Percentiles rank a stretch among this genome's conserved stretches.
Evolutionary conservation across 2,113 vertebrate species (phyloP).

Genomic region (Stictonetta naevosa): DNA sequence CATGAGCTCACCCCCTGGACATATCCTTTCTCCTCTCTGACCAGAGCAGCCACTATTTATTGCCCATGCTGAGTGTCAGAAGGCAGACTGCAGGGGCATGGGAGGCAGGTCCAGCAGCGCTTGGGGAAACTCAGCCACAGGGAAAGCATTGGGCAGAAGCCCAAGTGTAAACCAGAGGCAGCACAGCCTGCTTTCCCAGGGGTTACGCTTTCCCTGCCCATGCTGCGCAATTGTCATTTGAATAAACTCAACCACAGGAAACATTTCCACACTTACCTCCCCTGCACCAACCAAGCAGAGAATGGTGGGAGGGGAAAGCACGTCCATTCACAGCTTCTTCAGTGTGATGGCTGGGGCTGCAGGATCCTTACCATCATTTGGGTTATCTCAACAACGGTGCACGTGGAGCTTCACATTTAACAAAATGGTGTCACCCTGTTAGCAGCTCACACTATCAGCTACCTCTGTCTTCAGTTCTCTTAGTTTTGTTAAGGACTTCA

Average conservation of each 20-base stretch:
- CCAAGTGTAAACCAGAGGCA: background rate
- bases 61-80: accelerated
- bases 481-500: background rate
- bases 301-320: background rate
- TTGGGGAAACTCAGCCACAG: accelerated
- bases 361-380: background rate
- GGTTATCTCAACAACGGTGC: background rate
- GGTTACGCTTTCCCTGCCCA: background rate
- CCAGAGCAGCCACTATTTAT: accelerated
- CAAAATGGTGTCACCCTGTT: background rate
- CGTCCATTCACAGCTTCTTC: background rate
- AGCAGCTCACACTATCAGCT: background rate
- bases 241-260: background rate
- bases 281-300: background rate
- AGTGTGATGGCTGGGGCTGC: background rate
- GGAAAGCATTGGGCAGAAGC: background rate
- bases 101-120: accelerated
- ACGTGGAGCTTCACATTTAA: accelerated
- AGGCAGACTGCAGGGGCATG: background rate
- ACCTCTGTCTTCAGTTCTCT: background rate
- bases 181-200: background rate
- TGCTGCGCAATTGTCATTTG: accelerated
- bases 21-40: background rate
- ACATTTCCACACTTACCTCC: background rate
- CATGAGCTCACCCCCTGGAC: background rate